Evolutionary conservation across 2,888 invertebrate species (phyloP).

Genomic region (Dynastes maya): DNA sequence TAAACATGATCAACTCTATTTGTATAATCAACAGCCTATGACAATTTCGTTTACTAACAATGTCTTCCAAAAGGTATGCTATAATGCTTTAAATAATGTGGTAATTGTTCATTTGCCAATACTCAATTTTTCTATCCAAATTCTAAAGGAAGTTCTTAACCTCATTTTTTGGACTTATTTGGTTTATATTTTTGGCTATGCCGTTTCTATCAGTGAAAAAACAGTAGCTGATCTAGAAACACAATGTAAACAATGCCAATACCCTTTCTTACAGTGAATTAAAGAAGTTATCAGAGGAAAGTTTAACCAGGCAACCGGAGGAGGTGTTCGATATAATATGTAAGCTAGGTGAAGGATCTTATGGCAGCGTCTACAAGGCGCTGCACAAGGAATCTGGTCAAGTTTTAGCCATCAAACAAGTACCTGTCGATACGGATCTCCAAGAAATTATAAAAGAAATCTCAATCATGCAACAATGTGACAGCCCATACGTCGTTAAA

Average conservation of each 20-base stretch:
- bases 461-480: constrained; percentile 99
- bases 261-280: constrained; percentile 78
- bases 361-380: constrained; percentile 99
- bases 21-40: constrained; percentile 57
- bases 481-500: constrained; percentile 99
- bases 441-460: constrained; percentile 99
- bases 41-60: constrained; percentile 59
- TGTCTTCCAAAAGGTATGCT: constrained; percentile 70
- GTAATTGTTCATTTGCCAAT: constrained; percentile 40
- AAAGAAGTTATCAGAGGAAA: constrained; percentile 97
- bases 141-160: constrained; percentile 55
- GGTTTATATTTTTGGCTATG: constrained; percentile 48
- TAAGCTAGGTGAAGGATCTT: constrained; percentile 98
- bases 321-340: constrained; percentile 99
- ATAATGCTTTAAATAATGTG: constrained; percentile 24
- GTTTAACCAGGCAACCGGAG: constrained; percentile 96
- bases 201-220: constrained; percentile 12
- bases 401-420: constrained; percentile 97
- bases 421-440: constrained; percentile 98
- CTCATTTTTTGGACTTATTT: constrained; percentile 53
- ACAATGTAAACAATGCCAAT: constrained; percentile 1
- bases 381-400: constrained; percentile 98
- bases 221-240: background rate
- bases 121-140: constrained; percentile 51
- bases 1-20: constrained; percentile 61